A percentile compares a stretch with the other conserved stretches of the same genome.
phyloP scores from a whole-genome alignment of 2,888 invertebrate genomes.

The Caenorhabditis sp. region DNA sequence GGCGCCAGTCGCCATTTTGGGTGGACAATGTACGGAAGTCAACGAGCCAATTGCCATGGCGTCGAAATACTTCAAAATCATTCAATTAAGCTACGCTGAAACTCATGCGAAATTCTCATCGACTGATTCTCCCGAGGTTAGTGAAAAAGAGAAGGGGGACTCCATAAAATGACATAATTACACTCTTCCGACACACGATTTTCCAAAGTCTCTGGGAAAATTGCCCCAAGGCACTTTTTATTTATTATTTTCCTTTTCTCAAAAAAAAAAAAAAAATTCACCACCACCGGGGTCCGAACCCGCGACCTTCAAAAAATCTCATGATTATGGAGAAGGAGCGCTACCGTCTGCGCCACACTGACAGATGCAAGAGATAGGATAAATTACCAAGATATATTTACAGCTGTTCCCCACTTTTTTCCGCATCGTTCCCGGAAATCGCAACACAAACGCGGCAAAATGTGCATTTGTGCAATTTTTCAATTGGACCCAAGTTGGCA shows the following conservation, averaged over 20 bases:
- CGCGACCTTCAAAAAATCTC: no score
- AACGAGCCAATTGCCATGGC: slow-evolving; percentile 71
- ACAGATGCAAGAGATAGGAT: no score
- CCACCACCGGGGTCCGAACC: no score
- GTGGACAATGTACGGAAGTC: slow-evolving; percentile 67
- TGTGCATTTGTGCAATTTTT: slow-evolving; percentile 86
- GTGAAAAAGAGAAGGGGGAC: background rate
- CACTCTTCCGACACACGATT: no score
- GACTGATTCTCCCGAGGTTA: slow-evolving; percentile 62
- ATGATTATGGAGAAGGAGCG: no score
- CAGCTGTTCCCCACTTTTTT: slow-evolving; percentile 70
- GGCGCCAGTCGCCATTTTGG: slow-evolving; percentile 66
- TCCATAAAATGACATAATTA: no score
- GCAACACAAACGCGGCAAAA: slow-evolving; percentile 64
- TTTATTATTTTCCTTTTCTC: no score
- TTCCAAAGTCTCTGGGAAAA: no score
- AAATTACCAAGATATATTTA: slow-evolving; percentile 13
- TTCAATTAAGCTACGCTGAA: slow-evolving; percentile 75
- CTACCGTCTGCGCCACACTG: no score
- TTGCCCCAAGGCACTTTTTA: no score
- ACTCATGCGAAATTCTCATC: slow-evolving; percentile 69
- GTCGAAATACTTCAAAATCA: slow-evolving; percentile 90
- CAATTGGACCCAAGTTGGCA: slow-evolving; percentile 97
- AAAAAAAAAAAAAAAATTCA: no score
- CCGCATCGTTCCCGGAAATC: slow-evolving; percentile 68